Conservation (phyloP, 2,113 vertebrate genomes). For the Cephalopholis sonnerati region DNA sequence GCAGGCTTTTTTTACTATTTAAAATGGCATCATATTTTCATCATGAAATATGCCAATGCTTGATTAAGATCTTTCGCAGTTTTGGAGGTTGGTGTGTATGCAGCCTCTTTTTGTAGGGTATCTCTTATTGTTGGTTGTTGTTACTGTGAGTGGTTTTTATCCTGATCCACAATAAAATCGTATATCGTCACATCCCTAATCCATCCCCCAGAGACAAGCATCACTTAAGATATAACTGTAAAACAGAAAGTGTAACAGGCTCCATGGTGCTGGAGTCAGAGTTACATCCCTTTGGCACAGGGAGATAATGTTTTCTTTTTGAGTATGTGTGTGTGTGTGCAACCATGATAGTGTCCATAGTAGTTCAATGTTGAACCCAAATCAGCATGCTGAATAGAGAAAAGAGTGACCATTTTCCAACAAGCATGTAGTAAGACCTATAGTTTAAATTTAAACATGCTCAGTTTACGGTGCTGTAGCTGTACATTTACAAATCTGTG, state of each 20-base stretch:
- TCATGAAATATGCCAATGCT: too few relatives aligned
- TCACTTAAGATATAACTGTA: slow-evolving; percentile 5
- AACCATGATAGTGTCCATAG: background rate
- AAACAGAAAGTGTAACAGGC: background rate
- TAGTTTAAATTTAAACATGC: background rate
- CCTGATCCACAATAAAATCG: too few relatives aligned
- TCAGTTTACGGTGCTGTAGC: too few relatives aligned
- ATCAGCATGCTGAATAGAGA: background rate
- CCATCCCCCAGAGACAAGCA: slow-evolving; percentile 12
- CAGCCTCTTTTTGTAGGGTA: too few relatives aligned
- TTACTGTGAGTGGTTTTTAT: too few relatives aligned
- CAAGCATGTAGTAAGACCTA: background rate
- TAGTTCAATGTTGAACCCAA: background rate
- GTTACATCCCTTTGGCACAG: background rate
- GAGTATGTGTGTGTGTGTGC: background rate
- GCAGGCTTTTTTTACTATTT: too few relatives aligned
- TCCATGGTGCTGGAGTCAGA: background rate
- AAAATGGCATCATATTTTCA: too few relatives aligned
- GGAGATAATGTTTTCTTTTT: background rate
- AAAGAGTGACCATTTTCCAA: background rate
- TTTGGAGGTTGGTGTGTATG: too few relatives aligned
- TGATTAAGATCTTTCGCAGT: too few relatives aligned
- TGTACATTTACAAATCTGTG: background rate
- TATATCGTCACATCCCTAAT: background rate
- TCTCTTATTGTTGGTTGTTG: too few relatives aligned